Conservation (phyloP, 1,140 invertebrate species). For the Leptopilina clavipes region DNA sequence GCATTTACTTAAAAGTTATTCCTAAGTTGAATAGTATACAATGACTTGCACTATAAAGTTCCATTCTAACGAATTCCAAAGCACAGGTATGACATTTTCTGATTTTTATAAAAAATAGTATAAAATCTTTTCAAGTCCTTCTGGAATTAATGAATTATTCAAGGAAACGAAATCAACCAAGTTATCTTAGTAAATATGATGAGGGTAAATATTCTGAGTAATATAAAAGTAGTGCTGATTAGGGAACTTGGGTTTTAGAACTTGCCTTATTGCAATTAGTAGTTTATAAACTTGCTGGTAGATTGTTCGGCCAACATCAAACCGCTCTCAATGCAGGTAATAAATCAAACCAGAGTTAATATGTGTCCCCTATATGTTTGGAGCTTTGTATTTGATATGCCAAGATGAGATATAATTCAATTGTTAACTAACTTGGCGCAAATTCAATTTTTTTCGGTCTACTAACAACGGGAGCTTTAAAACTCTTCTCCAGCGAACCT, state of each 20-base stretch:
- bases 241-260: not conserved
- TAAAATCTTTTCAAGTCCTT: no score
- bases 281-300: conserved; percentile 10
- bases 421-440: not conserved
- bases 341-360: conserved; percentile 1
- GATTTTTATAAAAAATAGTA: no score
- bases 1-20: conserved; percentile 22
- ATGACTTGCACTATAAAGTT: not conserved
- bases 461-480: not conserved
- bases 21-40: not conserved
- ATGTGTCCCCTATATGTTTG: not conserved
- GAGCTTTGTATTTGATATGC: not conserved
- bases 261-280: conserved; percentile 15
- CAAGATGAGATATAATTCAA: conserved; percentile 5
- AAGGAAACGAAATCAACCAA: not conserved
- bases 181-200: not conserved
- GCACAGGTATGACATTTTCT: no score
- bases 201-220: no score
- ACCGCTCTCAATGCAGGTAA: conserved; percentile 16
- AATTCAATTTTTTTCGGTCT: not conserved
- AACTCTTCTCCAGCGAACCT: not conserved
- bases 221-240: not conserved
- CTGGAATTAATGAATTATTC: no score
- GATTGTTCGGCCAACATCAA: conserved; percentile 20
- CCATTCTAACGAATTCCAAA: not conserved